Evolutionary conservation across 2,888 invertebrate species (phyloP).

Genomic region (Archaeoteleia sp.): DNA sequence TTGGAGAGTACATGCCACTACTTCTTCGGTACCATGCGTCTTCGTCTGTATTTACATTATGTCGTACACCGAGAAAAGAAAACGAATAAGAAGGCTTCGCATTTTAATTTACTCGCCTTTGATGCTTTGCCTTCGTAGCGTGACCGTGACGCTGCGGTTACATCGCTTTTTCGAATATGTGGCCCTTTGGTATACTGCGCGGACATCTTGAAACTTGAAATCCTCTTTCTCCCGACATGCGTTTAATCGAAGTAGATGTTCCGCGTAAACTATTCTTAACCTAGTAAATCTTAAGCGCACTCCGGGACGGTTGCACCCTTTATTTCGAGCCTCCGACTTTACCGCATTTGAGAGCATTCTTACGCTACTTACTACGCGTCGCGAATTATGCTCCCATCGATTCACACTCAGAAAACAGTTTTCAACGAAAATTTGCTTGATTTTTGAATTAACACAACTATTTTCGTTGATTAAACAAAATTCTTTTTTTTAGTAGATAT

Average conservation of each 20-base stretch:
- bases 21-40: conserved; percentile 35
- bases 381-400: conserved; percentile 8
- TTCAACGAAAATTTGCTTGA: conserved; percentile 15
- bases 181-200: conserved; percentile 44
- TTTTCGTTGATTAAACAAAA: no score
- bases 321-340: conserved; percentile 34
- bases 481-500: no score
- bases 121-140: conserved; percentile 47
- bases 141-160: conserved; percentile 51
- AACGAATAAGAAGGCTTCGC: conserved; percentile 8
- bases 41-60: conserved; percentile 53
- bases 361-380: conserved; percentile 19
- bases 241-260: conserved; percentile 54
- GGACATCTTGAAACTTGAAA: conserved; percentile 43
- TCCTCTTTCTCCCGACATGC: conserved; percentile 36
- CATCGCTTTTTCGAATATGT: conserved; percentile 51
- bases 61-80: conserved; percentile 28
- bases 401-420: conserved; percentile 15
- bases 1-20: conserved; percentile 16
- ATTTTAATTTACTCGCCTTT: conserved; percentile 51
- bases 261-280: conserved; percentile 54
- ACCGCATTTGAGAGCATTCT: conserved; percentile 44
- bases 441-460: no score
- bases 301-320: conserved; percentile 33
- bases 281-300: conserved; percentile 40